Evolutionary conservation across 2,888 invertebrate genomes (phyloP).

Genomic region (Brachypalpus laphriformis): DNA sequence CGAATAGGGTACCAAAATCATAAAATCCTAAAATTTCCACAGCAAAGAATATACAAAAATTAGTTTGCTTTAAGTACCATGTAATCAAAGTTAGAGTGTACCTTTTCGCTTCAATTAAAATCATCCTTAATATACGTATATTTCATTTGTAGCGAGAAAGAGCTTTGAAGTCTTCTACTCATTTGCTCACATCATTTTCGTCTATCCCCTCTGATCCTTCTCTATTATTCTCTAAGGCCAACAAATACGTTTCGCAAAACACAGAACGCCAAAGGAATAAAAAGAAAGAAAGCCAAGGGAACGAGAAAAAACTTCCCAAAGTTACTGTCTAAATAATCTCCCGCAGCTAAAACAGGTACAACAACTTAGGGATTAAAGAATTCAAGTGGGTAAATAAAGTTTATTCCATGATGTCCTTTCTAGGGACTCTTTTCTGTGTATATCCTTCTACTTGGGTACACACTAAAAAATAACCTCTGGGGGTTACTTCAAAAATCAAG

Average conservation of each 20-base stretch:
- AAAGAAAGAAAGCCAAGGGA: constrained; percentile 3
- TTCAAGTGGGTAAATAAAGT: constrained; percentile 74
- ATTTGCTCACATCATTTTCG: constrained; percentile 15
- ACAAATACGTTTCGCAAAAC: constrained; percentile 25
- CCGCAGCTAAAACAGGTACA: constrained; percentile 73
- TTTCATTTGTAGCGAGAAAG: background rate
- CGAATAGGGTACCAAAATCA: background rate
- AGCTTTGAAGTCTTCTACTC: constrained; percentile 25
- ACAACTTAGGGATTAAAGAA: constrained; percentile 71
- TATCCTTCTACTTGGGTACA: constrained; percentile 66
- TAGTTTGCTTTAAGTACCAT: constrained; percentile 13
- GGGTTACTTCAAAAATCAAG: constrained; percentile 73
- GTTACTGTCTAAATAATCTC: constrained; percentile 72
- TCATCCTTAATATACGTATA: constrained; percentile 24
- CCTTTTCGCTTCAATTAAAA: constrained; percentile 54
- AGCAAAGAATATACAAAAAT: background rate
- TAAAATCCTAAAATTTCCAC: constrained; percentile 17
- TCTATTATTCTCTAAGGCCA: constrained; percentile 42
- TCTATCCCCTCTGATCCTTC: constrained; percentile 1
- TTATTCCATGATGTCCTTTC: constrained; percentile 71
- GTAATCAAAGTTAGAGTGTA: constrained; percentile 28
- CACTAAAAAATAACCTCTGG: constrained; percentile 61
- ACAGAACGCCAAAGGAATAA: constrained; percentile 18
- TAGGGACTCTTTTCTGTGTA: constrained; percentile 59
- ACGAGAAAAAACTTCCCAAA: constrained; percentile 43